Base-by-base conservation (phyloP, 2,113 vertebrate genomes). In the Podilymbus podiceps region DNA sequence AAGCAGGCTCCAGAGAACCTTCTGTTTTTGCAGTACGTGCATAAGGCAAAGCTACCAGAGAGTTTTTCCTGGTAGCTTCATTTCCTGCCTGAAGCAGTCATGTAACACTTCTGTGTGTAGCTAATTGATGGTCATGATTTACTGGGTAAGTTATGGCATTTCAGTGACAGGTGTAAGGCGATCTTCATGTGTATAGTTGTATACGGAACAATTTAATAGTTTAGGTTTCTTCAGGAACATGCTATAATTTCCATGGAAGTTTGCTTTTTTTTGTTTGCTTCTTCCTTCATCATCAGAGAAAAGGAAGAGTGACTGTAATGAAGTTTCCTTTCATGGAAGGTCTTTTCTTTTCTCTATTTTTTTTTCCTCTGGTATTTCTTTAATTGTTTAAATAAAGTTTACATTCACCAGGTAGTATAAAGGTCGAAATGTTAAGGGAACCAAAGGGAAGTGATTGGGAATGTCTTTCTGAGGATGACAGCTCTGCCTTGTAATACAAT, bases 401-500 rank as follows among this genome's bases (percentile, higher is more conserved):
- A 17, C 4, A 7, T 79, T 95, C 60, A 89, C 18, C 72, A 93
- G 93, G 94, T 94, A 85, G 35, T 50, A 74, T 58, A 90, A 81
- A 87, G 83, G 50, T 79, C 19, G 13, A 87, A 89, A 91, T 66
- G 24, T 73, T 91, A 68, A 75, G 33, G 33, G 49, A 92, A 67
- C 33, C 33, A 53, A 20, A 90, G 73, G 30, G 17, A 85, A 90
- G 35, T 50, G 73, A 81, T 24, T 44, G 77, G 85, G 88, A 95
- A 80, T 56, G 25, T 87, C 86, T 93, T 90, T 90, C 60, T 85
- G 95, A 91, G 53, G 84, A 93, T 90, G 90, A 90, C 79, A 90
- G 66, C 58, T 92, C 73, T 96, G 92, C 56, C 71, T 95, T 89
- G 73, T 90, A 95, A 92, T 69, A 90, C 69, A 95, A 85, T 95